Evolutionary conservation across 2,888 invertebrate species (phyloP).

Genomic region (Amphipoea lucens): DNA sequence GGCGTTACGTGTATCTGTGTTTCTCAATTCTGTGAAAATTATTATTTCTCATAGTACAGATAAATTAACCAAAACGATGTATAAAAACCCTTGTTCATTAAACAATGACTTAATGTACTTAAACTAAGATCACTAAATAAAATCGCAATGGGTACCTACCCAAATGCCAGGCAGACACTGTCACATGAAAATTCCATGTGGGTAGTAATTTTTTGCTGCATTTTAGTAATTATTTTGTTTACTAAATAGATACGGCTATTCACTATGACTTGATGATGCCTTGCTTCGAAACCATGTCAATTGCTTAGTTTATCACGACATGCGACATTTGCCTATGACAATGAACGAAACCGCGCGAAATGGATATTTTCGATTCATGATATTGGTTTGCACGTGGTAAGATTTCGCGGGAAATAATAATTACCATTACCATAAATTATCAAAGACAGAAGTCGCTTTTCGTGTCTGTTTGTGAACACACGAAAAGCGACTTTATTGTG

Average conservation of each 20-base stretch:
- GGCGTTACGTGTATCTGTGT: conserved; percentile 31
- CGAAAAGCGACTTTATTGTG: not conserved
- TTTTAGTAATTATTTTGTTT: not conserved
- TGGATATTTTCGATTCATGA: too few relatives aligned
- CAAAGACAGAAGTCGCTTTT: not conserved
- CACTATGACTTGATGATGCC: too few relatives aligned
- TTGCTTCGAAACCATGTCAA: too few relatives aligned
- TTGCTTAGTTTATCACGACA: too few relatives aligned
- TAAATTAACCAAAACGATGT: not conserved
- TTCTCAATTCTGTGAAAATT: not conserved
- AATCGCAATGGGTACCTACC: not conserved
- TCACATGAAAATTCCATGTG: not conserved
- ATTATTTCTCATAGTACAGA: not conserved
- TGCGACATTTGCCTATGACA: too few relatives aligned
- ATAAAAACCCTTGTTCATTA: not conserved
- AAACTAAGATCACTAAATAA: too few relatives aligned
- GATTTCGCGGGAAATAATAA: not conserved
- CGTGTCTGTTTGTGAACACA: not conserved
- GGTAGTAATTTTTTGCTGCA: not conserved
- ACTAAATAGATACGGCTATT: not conserved
- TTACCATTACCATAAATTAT: too few relatives aligned
- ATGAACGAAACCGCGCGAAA: not conserved
- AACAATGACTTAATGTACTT: too few relatives aligned
- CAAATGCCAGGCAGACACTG: not conserved
- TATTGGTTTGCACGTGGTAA: not conserved